Base-by-base conservation (phyloP, 2,113 vertebrate genomes). In the Chelonoidis abingdonii region DNA sequence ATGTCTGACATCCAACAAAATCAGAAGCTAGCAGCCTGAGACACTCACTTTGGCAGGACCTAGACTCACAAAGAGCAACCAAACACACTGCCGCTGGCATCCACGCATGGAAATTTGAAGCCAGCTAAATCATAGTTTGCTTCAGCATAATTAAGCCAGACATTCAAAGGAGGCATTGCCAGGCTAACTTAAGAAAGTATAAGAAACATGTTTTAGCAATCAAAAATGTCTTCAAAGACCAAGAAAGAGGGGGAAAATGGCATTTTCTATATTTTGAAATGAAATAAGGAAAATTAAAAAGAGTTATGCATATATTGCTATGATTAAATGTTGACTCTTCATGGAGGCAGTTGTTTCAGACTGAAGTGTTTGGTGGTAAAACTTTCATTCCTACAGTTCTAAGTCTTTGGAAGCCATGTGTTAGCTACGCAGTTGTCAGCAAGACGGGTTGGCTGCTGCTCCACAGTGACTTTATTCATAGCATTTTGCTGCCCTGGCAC, bases 141-240 rank as follows among this genome's bases (percentile, higher is more conserved):
- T 96, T 94, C 95, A 89, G 31, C 56, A 88, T 92, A 95, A 88
- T 93, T 94, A 84, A 97, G 94, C 93, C 89, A 97, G 87, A 97
- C 80, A 95, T 80, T 95, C 93, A 97, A 94, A 95, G 78, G 80
- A 81, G 78, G 80, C 29, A 52, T n/a, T 95, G 88, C 86, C 90
- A 94, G 86, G 93, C 94, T 98, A 96, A 95, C 83, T 93, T 92
- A 93, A 97, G 93, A 95, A 93, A 96, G 96, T 65, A 96, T 6
- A 94, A 89, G 49, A 97, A 98, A 96, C 87, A 54, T 91, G 96
- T 95, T 98, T 97, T 86, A 98, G 84, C 85, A 89, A 89, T 75
- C n/a, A 76, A 92, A 62, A 94, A 91, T 38, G 24, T 90, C 87
- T 95, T 27, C 4, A 91, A 56, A 76, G 94, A 78, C 75, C 65